Evolutionary conservation across 2,888 invertebrate species (phyloP), one percentile per base, ranked within the genome.

Genomic region (Acronicta aceris): DNA sequence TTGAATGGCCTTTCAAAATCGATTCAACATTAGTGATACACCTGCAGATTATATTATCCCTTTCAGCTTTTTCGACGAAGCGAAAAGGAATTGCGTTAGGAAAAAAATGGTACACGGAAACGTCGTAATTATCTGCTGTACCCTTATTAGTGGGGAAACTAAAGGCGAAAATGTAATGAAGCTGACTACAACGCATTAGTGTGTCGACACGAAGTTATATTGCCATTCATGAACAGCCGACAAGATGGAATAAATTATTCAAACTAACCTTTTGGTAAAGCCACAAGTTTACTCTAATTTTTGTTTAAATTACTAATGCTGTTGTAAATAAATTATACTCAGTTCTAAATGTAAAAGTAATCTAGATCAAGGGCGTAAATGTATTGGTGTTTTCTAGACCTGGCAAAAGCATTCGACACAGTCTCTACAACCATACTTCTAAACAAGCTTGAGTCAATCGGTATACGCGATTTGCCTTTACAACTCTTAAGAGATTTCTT

Each of bases 31-130:
- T 58, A 60, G 43, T 50, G 54, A 60, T 60, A 49, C 49, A 57
- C 65, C 51, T 71, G 42, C 33, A 52, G 42, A 71, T 74, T 51
- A 58, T 21, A 47, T 73, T 75, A 71, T 64, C 67, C 75, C 62
- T 65, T 75, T 73, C 57, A 65, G 52, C 48, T 47, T 60, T 70
- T 50, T 36, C 21, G 40, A 36, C 16, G n/a, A 49, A 30, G 45
- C 17, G 16, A 52, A 58, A 54, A 54, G 54, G 50, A 38, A 58
- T 65, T 47, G 56, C 55, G 36, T 56, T 48, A 51, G 42, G 49
- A 41, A 61, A 52, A 65, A 61, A 64, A 43, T 25, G 43, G 43
- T 50, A 33, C 65, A 65, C 45, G 43, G 30, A 13, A 45, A 59
- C 33, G 15, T 45, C 36, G 59, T 61, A 74, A 74, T 74, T 70